A percentile compares a stretch with the other conserved stretches of the same genome.
Evolutionary conservation across 2,113 vertebrate species (phyloP).

Genomic region (Burhinus bistriatus): DNA sequence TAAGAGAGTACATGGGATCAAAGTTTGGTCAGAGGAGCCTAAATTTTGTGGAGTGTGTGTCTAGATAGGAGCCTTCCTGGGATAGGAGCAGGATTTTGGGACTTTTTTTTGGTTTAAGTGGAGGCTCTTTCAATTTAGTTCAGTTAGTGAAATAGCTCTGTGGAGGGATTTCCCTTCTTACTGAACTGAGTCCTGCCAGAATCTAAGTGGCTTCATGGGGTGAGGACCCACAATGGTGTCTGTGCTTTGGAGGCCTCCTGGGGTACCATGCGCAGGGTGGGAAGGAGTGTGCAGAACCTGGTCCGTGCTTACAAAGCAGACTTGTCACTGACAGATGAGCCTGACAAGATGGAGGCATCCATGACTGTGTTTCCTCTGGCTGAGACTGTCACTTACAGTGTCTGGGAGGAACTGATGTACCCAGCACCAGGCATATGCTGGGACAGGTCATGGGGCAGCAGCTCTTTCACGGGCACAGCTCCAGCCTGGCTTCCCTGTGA

Average conservation of each 20-base stretch:
- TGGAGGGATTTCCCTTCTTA: not conserved
- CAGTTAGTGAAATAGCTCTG: not conserved
- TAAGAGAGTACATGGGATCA: not conserved
- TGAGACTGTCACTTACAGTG: not conserved
- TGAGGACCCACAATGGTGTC: not conserved
- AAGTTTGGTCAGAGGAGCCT: not conserved
- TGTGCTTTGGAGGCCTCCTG: not conserved
- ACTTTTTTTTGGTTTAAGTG: not conserved
- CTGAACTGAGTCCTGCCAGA: not conserved
- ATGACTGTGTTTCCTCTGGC: not conserved
- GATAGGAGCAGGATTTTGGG: not conserved
- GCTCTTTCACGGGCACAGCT: not conserved
- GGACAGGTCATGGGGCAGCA: not conserved
- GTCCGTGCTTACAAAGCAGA: not conserved
- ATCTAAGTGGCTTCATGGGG: fast-evolving
- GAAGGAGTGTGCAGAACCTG: not conserved
- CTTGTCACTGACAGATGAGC: fast-evolving
- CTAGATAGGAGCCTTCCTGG: not conserved
- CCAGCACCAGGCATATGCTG: not conserved
- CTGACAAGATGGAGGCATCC: not conserved
- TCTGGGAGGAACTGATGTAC: not conserved
- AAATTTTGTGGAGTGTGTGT: not conserved
- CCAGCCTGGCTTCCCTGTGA: not conserved
- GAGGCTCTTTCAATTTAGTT: not conserved
- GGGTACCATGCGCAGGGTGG: fast-evolving